Conservation (phyloP, 2,797 vertebrate species). For the Staurois parvus region DNA sequence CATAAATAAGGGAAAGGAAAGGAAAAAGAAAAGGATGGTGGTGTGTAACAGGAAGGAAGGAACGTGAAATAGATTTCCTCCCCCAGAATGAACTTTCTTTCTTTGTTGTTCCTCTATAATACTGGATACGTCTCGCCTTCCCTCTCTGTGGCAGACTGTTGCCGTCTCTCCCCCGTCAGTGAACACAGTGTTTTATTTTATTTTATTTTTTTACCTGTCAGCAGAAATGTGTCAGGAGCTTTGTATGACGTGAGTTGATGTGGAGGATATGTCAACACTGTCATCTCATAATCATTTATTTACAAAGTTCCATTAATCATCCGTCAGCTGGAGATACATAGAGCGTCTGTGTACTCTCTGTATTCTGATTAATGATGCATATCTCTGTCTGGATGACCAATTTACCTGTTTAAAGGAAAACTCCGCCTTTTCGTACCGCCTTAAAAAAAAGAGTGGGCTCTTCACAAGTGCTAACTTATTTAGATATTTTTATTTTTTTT, state of each 20-base stretch:
- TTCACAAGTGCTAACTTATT: no score
- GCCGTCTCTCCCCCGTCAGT: background rate
- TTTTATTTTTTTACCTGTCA: constrained; percentile 19
- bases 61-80: no score
- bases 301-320: constrained; percentile 56
- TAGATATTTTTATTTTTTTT: no score
- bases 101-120: no score
- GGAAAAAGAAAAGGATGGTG: no score
- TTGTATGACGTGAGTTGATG: constrained; percentile 34
- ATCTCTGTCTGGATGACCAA: constrained; percentile 33
- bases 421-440: background rate
- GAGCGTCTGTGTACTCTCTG: constrained; percentile 37
- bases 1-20: no score
- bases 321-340: constrained; percentile 38
- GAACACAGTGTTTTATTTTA: constrained; percentile 19
- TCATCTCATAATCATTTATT: constrained; percentile 56
- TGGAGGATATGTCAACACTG: constrained; percentile 53
- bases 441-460: no score
- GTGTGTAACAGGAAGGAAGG: no score
- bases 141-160: background rate
- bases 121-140: no score
- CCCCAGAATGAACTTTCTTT: no score
- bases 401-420: constrained; percentile 17
- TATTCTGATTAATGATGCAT: constrained; percentile 47
- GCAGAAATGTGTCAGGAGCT: constrained; percentile 36